Evolutionary conservation across 2,113 vertebrate species (phyloP).

Genomic region (Salvelinus fontinalis): DNA sequence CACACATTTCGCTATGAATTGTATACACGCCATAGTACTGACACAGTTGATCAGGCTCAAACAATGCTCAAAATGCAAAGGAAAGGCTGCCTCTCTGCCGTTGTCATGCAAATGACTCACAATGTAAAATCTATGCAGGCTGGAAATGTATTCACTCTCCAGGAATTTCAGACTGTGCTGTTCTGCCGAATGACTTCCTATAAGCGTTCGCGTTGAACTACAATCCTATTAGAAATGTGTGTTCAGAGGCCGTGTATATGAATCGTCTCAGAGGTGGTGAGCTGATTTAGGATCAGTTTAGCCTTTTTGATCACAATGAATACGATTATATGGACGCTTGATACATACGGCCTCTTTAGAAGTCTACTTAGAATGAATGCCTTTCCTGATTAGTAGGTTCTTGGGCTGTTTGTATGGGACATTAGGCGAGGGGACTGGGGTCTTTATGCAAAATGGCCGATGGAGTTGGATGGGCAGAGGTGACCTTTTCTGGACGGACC

Average conservation of each 20-base stretch:
- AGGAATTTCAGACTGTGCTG: background rate
- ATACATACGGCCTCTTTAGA: conserved; percentile 68
- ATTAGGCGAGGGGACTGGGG: no score
- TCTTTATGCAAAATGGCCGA: no score
- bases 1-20: no score
- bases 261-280: conserved; percentile 71
- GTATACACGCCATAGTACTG: background rate
- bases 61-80: background rate
- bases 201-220: conserved; percentile 8
- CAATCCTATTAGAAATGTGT: conserved; percentile 36
- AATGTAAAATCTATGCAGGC: background rate
- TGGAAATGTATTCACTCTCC: background rate
- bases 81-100: background rate
- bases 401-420: no score
- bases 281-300: no score
- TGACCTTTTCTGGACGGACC: background rate
- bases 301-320: background rate
- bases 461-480: background rate
- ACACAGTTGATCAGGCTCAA: background rate
- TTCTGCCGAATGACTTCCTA: conserved; percentile 5
- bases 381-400: no score
- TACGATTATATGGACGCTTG: background rate
- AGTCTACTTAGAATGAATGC: background rate
- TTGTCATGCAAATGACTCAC: background rate
- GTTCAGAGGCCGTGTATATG: background rate